These are phyloP conservation scores for Chymomyza costata DNA, from an alignment of 1,140 invertebrate species.

Conservation along the genomic window DNA sequence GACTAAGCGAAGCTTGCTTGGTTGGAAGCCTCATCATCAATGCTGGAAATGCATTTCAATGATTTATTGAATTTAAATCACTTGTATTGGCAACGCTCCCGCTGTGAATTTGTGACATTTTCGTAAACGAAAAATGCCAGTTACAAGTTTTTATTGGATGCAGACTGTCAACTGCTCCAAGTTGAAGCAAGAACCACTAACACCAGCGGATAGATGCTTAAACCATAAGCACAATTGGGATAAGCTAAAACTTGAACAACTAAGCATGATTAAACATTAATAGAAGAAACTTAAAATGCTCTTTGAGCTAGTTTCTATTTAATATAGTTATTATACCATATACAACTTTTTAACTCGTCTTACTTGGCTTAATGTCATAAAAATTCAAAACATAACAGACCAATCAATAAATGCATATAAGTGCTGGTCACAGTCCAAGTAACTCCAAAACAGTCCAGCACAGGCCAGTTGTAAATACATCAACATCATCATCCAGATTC, in stretches of 20 bases:
- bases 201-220: no score
- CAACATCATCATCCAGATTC: no score
- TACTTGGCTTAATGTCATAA: slow-evolving; percentile 66
- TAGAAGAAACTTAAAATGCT: no score
- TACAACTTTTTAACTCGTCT: slow-evolving; percentile 23
- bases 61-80: slow-evolving; percentile 76
- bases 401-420: slow-evolving; percentile 66
- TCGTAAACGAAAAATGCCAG: slow-evolving; percentile 75
- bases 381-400: slow-evolving; percentile 61
- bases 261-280: no score
- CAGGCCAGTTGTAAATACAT: no score
- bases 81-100: slow-evolving; percentile 75
- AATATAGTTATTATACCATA: slow-evolving; percentile 66
- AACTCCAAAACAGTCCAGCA: no score
- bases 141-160: slow-evolving; percentile 73
- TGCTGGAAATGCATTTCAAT: slow-evolving; percentile 49
- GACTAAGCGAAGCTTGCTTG: slow-evolving; percentile 1
- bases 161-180: slow-evolving; percentile 11
- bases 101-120: slow-evolving; percentile 75
- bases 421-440: no score
- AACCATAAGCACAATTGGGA: no score
- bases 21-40: slow-evolving; percentile 47
- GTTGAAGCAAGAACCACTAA: background rate
- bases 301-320: no score
- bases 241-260: no score